A percentile compares a stretch with the other conserved stretches of the same genome.
phyloP scores from a whole-genome alignment of 2,888 invertebrate species.

The Herminia tarsipennalis region DNA sequence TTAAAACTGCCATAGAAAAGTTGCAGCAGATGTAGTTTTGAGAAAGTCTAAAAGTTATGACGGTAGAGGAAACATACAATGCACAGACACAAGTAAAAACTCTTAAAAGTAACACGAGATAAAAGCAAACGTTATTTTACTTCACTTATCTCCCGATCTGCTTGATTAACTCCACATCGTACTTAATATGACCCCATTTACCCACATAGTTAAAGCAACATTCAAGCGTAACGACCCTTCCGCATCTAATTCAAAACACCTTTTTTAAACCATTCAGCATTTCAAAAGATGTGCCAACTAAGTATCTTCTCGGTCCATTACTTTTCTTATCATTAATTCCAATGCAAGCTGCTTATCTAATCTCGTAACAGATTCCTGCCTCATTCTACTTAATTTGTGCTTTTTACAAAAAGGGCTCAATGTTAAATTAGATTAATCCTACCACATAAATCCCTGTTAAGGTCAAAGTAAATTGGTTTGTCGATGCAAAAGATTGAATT shows the following conservation, averaged over 20 bases:
- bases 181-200: no score
- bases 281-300: not conserved
- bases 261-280: slow-evolving; percentile 1
- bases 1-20: no score
- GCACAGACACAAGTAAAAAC: no score
- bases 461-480: slow-evolving; percentile 42
- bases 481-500: slow-evolving; percentile 9
- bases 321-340: slow-evolving; percentile 21
- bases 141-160: no score
- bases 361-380: slow-evolving; percentile 30
- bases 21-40: no score
- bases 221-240: no score
- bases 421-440: slow-evolving; percentile 68
- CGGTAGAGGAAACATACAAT: no score
- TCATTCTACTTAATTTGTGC: slow-evolving; percentile 36
- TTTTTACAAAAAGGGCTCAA: slow-evolving; percentile 60
- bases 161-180: no score
- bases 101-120: no score
- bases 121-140: no score
- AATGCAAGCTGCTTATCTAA: slow-evolving; percentile 37
- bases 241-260: not conserved
- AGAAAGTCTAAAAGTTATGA: no score
- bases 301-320: slow-evolving; percentile 18
- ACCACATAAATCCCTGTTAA: slow-evolving; percentile 64
- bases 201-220: no score